Percentiles rank a stretch among this genome's conserved stretches.
phyloP scores from a whole-genome alignment of 2,797 vertebrate genomes.

The Malacoctenus gilli region DNA sequence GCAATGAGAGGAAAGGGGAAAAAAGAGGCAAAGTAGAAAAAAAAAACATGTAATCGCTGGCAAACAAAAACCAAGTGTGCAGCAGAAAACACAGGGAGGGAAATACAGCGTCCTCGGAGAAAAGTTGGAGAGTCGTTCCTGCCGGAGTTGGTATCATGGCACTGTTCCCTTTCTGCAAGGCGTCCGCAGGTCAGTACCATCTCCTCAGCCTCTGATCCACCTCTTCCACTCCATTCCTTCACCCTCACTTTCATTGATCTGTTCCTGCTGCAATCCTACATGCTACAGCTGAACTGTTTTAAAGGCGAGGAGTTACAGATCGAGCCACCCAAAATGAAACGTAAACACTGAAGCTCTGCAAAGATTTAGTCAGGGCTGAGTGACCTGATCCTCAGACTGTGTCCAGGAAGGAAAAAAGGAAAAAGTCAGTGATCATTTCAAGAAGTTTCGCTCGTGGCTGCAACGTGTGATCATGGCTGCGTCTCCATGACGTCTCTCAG shows the following conservation, averaged over 20 bases:
- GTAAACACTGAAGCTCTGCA: constrained; percentile 2
- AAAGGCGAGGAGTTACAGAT: not conserved
- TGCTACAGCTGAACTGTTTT: constrained; percentile 3
- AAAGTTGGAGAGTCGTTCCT: constrained; percentile 47
- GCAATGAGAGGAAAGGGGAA: constrained; percentile 13
- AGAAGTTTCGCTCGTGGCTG: constrained; percentile 3
- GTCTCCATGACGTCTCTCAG: not conserved
- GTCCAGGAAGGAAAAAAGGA: constrained; percentile 5
- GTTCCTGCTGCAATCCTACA: not conserved
- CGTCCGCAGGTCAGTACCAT: constrained; percentile 76
- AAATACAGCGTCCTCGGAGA: constrained; percentile 29
- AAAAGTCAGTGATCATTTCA: constrained; percentile 9
- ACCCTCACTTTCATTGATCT: constrained; percentile 25
- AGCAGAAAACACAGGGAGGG: constrained; percentile 13
- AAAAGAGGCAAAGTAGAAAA: constrained; percentile 14
- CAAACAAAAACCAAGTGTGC: constrained; percentile 35
- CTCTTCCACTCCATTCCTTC: constrained; percentile 35
- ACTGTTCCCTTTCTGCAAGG: constrained; percentile 70
- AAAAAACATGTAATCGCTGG: constrained; percentile 13
- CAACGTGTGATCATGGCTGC: not conserved
- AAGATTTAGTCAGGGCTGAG: not conserved
- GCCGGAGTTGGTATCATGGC: constrained; percentile 68
- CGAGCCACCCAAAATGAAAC: not conserved
- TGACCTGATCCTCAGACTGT: constrained; percentile 3
- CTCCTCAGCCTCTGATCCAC: constrained; percentile 35